Evolutionary conservation across 2,888 invertebrate genomes (phyloP).

Genomic region (Fabriciana adippe): DNA sequence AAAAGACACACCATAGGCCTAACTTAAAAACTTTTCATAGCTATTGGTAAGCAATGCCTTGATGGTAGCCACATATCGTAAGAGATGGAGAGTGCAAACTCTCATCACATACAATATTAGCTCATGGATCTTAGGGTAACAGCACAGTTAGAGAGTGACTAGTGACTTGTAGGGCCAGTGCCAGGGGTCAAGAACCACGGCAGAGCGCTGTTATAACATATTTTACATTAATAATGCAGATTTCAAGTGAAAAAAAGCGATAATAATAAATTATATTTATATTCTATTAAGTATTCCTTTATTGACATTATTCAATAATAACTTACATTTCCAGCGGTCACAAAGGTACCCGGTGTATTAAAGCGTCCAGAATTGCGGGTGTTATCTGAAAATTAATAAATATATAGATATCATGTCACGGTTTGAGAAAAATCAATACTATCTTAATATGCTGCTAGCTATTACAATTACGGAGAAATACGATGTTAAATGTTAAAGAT

Average conservation of each 20-base stretch:
- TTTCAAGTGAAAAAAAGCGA: neutral
- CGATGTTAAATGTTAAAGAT: too few relatives aligned
- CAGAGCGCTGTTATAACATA: constrained; percentile 62
- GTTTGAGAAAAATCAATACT: constrained; percentile 15
- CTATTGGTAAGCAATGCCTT: constrained; percentile 27
- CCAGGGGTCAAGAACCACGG: constrained; percentile 56
- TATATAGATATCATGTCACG: neutral
- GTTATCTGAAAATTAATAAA: constrained; percentile 51
- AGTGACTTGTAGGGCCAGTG: constrained; percentile 62
- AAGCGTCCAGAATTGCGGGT: constrained; percentile 60
- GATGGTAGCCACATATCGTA: constrained; percentile 32
- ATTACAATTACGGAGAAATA: too few relatives aligned
- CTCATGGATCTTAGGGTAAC: constrained; percentile 46
- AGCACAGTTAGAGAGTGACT: constrained; percentile 66
- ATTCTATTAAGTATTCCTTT: neutral
- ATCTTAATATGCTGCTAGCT: neutral
- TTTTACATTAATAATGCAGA: constrained; percentile 7
- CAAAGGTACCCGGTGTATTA: constrained; percentile 61
- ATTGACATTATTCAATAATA: neutral
- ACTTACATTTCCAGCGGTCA: constrained; percentile 57
- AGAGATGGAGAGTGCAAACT: constrained; percentile 46
- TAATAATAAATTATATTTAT: neutral
- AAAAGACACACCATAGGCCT: constrained; percentile 18
- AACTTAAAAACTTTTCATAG: constrained; percentile 19
- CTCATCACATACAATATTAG: constrained; percentile 50